These are phyloP conservation scores for Lamprotornis superbus DNA, from an alignment of 2,113 vertebrate species.

Conservation along the genomic window DNA sequence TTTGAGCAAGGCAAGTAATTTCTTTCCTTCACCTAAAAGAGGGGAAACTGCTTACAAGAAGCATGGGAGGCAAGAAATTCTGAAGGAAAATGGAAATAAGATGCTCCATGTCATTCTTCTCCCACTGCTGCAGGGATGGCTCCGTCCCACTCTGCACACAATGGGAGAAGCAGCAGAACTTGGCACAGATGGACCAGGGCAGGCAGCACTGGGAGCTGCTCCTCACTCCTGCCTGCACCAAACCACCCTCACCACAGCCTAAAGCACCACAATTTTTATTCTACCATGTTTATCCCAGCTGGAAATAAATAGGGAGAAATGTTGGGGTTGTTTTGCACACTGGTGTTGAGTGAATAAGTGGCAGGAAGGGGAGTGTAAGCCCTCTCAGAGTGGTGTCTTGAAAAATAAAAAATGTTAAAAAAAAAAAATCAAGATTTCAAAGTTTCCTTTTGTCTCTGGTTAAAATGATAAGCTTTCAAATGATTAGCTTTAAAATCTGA, in stretches of 20 bases:
- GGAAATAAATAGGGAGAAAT: not conserved
- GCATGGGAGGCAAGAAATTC: not conserved
- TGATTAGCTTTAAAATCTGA: not conserved
- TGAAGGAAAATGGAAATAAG: not conserved
- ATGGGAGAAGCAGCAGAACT: not conserved
- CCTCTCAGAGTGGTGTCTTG: not conserved
- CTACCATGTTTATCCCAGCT: not conserved
- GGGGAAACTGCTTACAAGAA: not conserved
- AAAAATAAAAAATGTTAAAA: not conserved
- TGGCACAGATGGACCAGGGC: fast-evolving
- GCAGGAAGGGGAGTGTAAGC: not conserved
- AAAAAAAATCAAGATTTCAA: not conserved
- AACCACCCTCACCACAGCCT: not conserved
- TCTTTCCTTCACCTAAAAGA: not conserved
- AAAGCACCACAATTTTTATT: fast-evolving
- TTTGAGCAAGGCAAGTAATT: not conserved
- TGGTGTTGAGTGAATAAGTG: not conserved
- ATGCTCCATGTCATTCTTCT: fast-evolving
- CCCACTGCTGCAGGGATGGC: fast-evolving
- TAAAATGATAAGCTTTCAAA: not conserved
- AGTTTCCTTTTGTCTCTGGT: not conserved
- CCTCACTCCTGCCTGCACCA: not conserved
- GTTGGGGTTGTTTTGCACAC: not conserved
- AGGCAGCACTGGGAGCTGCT: not conserved
- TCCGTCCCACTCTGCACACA: fast-evolving